These are phyloP conservation scores for Trichomalopsis sarcophagae DNA, from an alignment of 1,140 invertebrate species.

Conservation along the genomic window DNA sequence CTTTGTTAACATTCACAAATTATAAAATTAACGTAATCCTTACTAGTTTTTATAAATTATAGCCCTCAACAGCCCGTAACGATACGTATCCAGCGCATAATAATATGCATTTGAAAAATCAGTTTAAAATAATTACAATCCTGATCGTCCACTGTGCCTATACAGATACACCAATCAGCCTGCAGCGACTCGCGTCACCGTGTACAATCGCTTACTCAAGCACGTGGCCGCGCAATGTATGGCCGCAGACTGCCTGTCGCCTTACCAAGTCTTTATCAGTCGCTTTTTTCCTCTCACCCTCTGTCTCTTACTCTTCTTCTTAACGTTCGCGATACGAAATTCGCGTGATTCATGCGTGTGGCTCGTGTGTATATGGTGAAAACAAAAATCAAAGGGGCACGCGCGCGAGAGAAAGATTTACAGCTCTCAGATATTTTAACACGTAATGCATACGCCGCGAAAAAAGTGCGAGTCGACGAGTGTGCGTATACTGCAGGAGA, in stretches of 20 bases:
- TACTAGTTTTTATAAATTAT: no score
- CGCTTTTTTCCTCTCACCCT: conserved; percentile 24
- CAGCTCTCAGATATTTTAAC: conserved; percentile 20
- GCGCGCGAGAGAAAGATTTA: conserved; percentile 9
- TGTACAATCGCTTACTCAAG: neutral
- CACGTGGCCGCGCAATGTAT: neutral
- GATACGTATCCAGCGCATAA: no score
- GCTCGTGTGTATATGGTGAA: neutral
- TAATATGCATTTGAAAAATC: neutral
- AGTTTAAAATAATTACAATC: neutral
- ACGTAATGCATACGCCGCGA: neutral
- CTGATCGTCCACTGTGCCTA: neutral
- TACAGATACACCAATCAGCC: neutral
- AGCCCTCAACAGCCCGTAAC: no score
- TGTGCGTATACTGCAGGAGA: neutral
- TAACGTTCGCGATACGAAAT: conserved; percentile 49
- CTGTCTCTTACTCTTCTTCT: conserved; percentile 41
- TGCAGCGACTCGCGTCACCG: neutral
- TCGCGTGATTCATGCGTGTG: conserved; percentile 59
- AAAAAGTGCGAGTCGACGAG: neutral
- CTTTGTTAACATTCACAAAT: no score
- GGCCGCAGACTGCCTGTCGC: conserved; percentile 63
- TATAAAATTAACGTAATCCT: no score
- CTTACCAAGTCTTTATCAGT: conserved; percentile 54
- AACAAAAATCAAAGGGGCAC: neutral